Base-by-base conservation (phyloP, 2,113 vertebrate species). In the Eudyptes chrysolophus region DNA sequence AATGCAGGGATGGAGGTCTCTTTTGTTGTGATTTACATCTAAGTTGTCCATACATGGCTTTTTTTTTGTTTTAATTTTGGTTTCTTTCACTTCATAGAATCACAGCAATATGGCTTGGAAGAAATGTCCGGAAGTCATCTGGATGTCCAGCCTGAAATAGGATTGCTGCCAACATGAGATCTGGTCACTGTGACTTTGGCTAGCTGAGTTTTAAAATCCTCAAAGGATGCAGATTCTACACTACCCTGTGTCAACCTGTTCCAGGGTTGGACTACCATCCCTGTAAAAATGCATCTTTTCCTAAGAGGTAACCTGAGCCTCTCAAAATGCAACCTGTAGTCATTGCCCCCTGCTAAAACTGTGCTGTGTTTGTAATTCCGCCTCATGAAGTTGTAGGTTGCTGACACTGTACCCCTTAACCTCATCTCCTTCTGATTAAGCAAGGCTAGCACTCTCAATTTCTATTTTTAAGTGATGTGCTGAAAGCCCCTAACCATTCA, bases 191-290 rank as follows among this genome's bases (percentile, higher is more conserved):
- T 64, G 55, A 25, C 22, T 66, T 85, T 62, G 51, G 4, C 25
- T 65, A 51, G 2, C 21, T 51, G n/a, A 64, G 20, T 54, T 18
- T 61, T 64, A 65, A 77, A 89, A 82, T n/a, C 16, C 10, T 68
- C 46, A 48, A 58, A 83, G 24, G 55, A 48, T 27, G 21, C 16
- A 58, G 34, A 83, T 36, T 70, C 18, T 61, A 13, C 22, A 7
- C 3, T n/a, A 13, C 11, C 13, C 20, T 61, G 8, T 32, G 24
- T 29, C 44, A n/a, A 34, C 20, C 9, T 0, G 0, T 58, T 65
- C 27, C 20, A n/a, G 5, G 14, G 27, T 29, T 30, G 2, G 24
- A 34, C 7, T 46, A 25, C 8, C 6, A 51, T 4, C 24, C 21
- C 19, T 34, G 15, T 49, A 48, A 66, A 75, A 80, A 81, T 26